Evolutionary conservation across 1,140 invertebrate genomes (phyloP), one percentile per base, ranked within the genome.

Genomic region (Papilio helenus): DNA sequence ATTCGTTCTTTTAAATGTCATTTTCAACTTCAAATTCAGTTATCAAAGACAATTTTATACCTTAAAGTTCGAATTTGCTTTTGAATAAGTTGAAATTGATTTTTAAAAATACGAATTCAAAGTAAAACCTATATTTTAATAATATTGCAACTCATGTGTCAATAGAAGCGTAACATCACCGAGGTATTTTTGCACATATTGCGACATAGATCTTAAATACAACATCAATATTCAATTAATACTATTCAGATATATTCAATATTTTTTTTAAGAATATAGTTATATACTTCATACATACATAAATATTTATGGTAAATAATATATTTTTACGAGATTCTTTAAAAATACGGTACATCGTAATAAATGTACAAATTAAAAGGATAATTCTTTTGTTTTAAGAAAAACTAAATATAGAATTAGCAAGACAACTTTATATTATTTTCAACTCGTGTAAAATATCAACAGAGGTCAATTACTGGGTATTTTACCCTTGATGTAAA

Each of bases 91-190:
- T 49, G 46, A 49, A 49, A 49, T 49, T 49, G 46, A 49, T 49
- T 55, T 55, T 9, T 55, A 55, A n/a, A 55, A 55, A 8, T 55
- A 55, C 18, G 51, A 55, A 55, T 55, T 55, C n/a, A 20, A 55
- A 55, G 10, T 4, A 20, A n/a, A 55, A 55, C 18, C 51, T 46
- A 16, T 51, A 74, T 49, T 39, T 26, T 26, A 23, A 14, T 23
- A 23, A 74, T 74, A 74, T 74, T 74, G 72, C 72, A 74, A 74
- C n/a, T 51, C 39, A 74, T 74, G 26, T 74, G 51, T 74, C 72
- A 74, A 26, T 72, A 44, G 10, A 74, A 74, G 72, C 72, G 72
- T 74, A 26, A 74, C 20, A 49, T 26, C 44, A 49, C n/a, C 44
- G 42, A 42, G 23, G 42, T 46, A 44, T 73, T n/a, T 73, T 73